Conservation (phyloP, 2,888 invertebrate genomes). For the Stenodera caucasica region DNA sequence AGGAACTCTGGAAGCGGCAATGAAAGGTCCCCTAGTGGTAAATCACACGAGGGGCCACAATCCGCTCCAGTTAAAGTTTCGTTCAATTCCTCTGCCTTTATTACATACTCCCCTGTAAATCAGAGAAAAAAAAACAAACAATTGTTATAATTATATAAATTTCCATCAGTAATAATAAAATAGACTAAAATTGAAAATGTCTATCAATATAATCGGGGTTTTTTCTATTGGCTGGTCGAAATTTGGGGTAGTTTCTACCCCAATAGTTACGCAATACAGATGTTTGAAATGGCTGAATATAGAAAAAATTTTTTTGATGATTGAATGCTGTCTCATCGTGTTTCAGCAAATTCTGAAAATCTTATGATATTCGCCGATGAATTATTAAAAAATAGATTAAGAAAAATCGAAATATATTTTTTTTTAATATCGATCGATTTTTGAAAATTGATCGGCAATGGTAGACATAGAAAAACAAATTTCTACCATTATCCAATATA, state of each 20-base stretch:
- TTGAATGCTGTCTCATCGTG: conserved; percentile 33
- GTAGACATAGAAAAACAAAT: neutral
- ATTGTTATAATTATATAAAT: too few species aligned
- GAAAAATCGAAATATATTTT: neutral
- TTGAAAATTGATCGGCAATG: neutral
- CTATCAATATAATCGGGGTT: neutral
- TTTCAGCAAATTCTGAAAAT: conserved; percentile 26
- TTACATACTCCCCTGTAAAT: conserved; percentile 65
- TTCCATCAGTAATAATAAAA: too few species aligned
- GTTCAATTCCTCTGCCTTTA: conserved; percentile 52
- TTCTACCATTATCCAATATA: neutral
- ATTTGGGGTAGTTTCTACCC: conserved; percentile 1
- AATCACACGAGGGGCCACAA: conserved; percentile 58
- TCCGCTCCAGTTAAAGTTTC: conserved; percentile 44
- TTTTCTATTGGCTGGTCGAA: neutral
- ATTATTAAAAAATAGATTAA: neutral
- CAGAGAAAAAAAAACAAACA: conserved; percentile 14
- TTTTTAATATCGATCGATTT: neutral
- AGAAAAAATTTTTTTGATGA: neutral
- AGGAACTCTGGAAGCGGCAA: conserved; percentile 64
- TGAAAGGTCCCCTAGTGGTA: conserved; percentile 61
- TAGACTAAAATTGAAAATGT: neutral
- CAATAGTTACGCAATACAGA: conserved; percentile 3
- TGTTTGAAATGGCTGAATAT: neutral
- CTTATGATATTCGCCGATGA: neutral